Evolutionary conservation across 2,888 invertebrate species (phyloP), one percentile per base, ranked within the genome.

Genomic region (Abscondita cerata): DNA sequence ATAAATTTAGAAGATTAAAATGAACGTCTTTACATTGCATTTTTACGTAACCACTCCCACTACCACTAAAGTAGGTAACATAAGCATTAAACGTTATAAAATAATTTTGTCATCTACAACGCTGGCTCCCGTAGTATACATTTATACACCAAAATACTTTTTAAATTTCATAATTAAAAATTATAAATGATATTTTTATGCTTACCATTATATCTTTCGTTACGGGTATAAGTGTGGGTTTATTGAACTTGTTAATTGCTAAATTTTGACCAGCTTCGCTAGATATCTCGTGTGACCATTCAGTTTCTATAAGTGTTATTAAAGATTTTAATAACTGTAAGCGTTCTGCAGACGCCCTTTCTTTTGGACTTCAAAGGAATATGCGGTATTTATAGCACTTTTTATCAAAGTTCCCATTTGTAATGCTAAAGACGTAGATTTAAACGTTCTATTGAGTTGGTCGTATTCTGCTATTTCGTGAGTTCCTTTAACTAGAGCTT

Each of bases 371-470:
- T 62, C 59, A 1, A 55, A 6, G 1, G 59, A 59, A 48, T 54
- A 38, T 3, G 62, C 54, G 9, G 55, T 25, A 46, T 50, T 53
- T 15, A 60, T 48, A 15, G 57, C 60, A 18, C 41, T 20, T 38
- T 56, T 64, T 1, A 64, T 31, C 20, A 59, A 41, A 15, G 59
- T 59, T 34, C 63, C 59, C 59, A 59, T 55, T 56, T 64, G 52
- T 11, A 64, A 34, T 11, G 59, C 63, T 13, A 64, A 52, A 0
- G 63, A 59, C 11, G 63, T 55, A 1, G 59, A 59, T n/a, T 55
- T 48, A 25, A 53, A 62, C 2, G 19, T 31, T 13, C 53, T 25
- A 6, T 25, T 25, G 6, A 6, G 6, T 4, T 2, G 2, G 48
- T 64, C 48, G 20, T 63, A 63, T 34, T 55, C 51, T 5, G 59